Conservation (phyloP, 2,797 vertebrate species). For the Lepilemur septentrionalis region DNA sequence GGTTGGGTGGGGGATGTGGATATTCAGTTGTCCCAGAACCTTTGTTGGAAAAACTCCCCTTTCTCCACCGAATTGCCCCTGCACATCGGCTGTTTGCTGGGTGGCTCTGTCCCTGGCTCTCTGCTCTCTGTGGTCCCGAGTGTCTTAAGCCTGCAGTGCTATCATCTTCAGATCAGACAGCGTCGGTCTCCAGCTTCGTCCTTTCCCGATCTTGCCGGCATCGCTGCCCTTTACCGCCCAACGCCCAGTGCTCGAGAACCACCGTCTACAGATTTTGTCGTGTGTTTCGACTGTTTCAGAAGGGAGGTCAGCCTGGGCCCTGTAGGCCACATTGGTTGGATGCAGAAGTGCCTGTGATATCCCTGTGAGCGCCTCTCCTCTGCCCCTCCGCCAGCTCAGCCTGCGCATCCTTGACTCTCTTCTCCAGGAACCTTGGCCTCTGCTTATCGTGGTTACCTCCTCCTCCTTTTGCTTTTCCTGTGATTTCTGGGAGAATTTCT, state of each 20-base stretch:
- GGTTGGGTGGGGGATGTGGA: too few relatives aligned
- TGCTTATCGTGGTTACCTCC: neutral
- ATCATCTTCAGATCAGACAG: neutral
- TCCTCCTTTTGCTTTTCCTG: neutral
- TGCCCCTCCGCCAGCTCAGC: neutral
- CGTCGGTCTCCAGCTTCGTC: neutral
- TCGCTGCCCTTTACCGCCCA: neutral
- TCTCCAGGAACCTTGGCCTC: neutral
- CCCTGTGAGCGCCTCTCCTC: neutral
- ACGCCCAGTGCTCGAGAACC: neutral
- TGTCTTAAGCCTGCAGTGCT: neutral
- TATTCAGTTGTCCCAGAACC: neutral
- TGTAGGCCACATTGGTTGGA: neutral
- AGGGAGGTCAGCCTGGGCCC: neutral
- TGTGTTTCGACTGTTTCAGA: neutral
- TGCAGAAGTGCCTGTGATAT: too few relatives aligned
- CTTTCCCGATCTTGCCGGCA: neutral
- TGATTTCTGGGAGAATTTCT: neutral
- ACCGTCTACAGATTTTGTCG: neutral
- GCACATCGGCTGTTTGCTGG: rapidly evolving
- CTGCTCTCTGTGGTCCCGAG: rapidly evolving
- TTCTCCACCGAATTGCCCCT: too few relatives aligned
- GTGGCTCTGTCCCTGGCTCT: too few relatives aligned
- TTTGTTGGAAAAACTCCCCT: neutral
- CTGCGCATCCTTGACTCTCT: neutral